Conservation (phyloP, 2,888 invertebrate genomes). For the Catocala fraxini region DNA sequence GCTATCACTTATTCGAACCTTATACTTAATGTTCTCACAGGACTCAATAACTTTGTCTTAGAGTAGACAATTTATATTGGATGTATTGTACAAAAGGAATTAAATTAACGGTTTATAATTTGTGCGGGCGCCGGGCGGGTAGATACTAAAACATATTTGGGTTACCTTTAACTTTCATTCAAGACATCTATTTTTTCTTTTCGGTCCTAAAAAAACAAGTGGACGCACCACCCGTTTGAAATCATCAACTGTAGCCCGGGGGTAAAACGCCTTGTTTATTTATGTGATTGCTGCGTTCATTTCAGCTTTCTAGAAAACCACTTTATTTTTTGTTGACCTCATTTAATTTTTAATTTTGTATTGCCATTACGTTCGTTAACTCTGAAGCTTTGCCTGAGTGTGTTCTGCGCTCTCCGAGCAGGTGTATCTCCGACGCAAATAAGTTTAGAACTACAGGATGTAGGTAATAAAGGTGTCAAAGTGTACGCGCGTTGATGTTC, state of each 20-base stretch:
- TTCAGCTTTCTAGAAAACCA: slow-evolving; percentile 57
- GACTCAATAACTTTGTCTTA: slow-evolving; percentile 50
- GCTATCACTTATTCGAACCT: slow-evolving; percentile 59
- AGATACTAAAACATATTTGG: slow-evolving; percentile 35
- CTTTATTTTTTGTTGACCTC: slow-evolving; percentile 53
- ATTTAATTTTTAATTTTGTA: slow-evolving; percentile 45
- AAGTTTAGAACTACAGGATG: not conserved
- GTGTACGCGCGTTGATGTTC: not conserved
- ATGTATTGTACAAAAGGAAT: slow-evolving; percentile 16
- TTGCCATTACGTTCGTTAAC: slow-evolving; percentile 31
- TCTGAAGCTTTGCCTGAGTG: slow-evolving; percentile 11
- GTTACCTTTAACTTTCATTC: slow-evolving; percentile 41
- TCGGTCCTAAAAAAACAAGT: slow-evolving; percentile 61
- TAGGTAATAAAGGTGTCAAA: slow-evolving; percentile 5
- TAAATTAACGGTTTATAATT: slow-evolving; percentile 17
- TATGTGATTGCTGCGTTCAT: slow-evolving; percentile 62
- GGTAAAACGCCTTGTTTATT: slow-evolving; percentile 60
- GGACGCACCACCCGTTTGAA: slow-evolving; percentile 50
- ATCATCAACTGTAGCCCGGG: slow-evolving; percentile 59
- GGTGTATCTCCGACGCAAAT: not conserved
- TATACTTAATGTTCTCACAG: slow-evolving; percentile 46
- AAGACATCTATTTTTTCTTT: slow-evolving; percentile 50
- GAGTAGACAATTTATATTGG: slow-evolving; percentile 44
- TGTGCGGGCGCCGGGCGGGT: slow-evolving; percentile 16
- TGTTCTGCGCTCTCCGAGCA: not conserved